These are phyloP conservation scores for Coreius guichenoti DNA, from an alignment of 2,797 vertebrate genomes.

Conservation along the genomic window DNA sequence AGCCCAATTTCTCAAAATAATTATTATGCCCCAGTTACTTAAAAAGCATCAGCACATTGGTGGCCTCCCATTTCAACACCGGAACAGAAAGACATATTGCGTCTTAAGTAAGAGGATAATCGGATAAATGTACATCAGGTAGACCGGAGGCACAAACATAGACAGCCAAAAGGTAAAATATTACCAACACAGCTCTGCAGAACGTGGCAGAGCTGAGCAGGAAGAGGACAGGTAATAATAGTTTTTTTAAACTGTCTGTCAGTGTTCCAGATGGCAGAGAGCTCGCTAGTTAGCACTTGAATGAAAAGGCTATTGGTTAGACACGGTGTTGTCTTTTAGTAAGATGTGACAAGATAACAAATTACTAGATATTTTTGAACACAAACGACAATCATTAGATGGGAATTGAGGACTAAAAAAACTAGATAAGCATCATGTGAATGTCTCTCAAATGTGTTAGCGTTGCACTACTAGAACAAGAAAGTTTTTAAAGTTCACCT, in stretches of 20 bases:
- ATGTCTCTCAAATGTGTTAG: constrained; percentile 10
- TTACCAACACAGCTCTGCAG: constrained; percentile 47
- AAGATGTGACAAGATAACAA: background rate
- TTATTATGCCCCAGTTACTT: constrained; percentile 82
- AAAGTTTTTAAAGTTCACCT: constrained; percentile 71
- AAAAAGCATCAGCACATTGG: constrained; percentile 72
- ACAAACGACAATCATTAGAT: background rate
- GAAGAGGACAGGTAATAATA: constrained; percentile 54
- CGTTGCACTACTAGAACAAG: background rate
- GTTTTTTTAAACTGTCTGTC: constrained; percentile 23
- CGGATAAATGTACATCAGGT: constrained; percentile 69
- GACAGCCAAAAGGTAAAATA: constrained; percentile 59
- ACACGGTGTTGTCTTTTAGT: constrained; percentile 31
- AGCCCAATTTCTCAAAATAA: constrained; percentile 79
- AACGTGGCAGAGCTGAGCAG: constrained; percentile 44
- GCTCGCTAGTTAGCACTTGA: constrained; percentile 35
- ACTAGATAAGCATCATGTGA: background rate
- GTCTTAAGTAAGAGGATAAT: constrained; percentile 79
- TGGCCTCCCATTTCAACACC: constrained; percentile 70
- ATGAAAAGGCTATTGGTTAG: constrained; percentile 16
- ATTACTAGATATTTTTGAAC: background rate
- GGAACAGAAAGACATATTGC: constrained; percentile 69
- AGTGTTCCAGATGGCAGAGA: constrained; percentile 33
- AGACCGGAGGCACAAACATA: constrained; percentile 51
- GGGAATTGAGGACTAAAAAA: background rate